Base-by-base conservation (phyloP, 2,797 vertebrate species). In the Mus minutoides region DNA sequence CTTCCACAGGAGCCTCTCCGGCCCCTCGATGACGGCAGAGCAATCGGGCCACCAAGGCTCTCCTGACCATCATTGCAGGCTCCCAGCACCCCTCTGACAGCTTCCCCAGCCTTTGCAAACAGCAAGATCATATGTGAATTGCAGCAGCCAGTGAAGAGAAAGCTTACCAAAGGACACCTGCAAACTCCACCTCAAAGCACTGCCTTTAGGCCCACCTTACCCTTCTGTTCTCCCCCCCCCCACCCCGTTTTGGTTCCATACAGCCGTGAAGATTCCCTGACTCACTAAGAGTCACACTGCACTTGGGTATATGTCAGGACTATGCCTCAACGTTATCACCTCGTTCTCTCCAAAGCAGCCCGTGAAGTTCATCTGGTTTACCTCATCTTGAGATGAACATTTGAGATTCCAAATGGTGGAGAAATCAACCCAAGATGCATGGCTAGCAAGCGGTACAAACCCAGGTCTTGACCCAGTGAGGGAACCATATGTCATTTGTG, bases 1-100 rank as follows among this genome's bases (percentile, higher is more conserved):
- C 92, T 88, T 69, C 88, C n/a, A 0, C 0, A 0, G 0, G 67
- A 29, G 34, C 73, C 79, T 1, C 0, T 1, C 0, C 1, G 85
- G 90, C 88, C 86, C 29, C 88, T 90, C 0, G 0, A 64, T 89
- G 94, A 85, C 3, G 2, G 90, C 34, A 1, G 93, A 49, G 90
- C n/a, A 3, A 37, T 13, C 73, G 73, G 94, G 92, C 91, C 93
- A 89, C 78, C 43, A 9, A 22, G 1, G 67, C 24, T 46, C 67
- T 77, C 16, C 6, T 24, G 73, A 67, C 80, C n/a, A 2, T 12
- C 2, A 0, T 22, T 22, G 0, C 52, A 8, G 13, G 37, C 3
- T 0, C 26, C 52, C 56, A 6, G 21, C 3, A 29, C 31, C 58
- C 34, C 76, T 17, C 90, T 13, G 0, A 17, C 0, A 1, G 77